Evolutionary conservation across 2,797 vertebrate genomes (phyloP).

Genomic region (Thunnus albacares): DNA sequence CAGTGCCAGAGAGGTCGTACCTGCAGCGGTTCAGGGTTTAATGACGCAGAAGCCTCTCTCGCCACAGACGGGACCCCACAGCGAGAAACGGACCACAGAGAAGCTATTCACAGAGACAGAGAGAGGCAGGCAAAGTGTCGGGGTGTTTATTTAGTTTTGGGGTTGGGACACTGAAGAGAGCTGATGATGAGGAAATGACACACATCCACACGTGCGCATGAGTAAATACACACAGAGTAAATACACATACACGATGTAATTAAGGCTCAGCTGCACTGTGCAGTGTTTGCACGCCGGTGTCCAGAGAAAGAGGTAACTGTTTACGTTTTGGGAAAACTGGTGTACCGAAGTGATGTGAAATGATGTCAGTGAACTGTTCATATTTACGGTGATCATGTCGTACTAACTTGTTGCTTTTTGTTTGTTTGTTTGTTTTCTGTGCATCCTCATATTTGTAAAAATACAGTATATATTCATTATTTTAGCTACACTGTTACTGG

Average conservation of each 20-base stretch:
- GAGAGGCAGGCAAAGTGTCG: slow-evolving; percentile 48
- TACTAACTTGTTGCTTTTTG: no score
- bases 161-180: slow-evolving; percentile 51
- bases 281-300: slow-evolving; percentile 8
- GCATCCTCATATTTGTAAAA: no score
- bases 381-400: no score
- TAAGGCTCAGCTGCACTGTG: slow-evolving; percentile 20
- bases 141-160: slow-evolving; percentile 73
- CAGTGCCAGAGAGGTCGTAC: background rate
- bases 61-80: slow-evolving; percentile 59
- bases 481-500: no score
- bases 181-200: slow-evolving; percentile 60
- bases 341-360: background rate
- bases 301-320: slow-evolving; percentile 42
- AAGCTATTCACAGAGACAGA: slow-evolving; percentile 53
- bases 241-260: slow-evolving; percentile 40
- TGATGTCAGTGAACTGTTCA: no score
- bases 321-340: background rate
- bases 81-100: slow-evolving; percentile 56
- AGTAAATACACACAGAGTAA: slow-evolving; percentile 59
- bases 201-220: slow-evolving; percentile 50
- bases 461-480: no score
- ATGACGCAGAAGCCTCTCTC: background rate
- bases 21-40: background rate
- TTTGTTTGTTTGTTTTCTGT: background rate